Conservation (phyloP, 2,797 vertebrate species). For the Tenualosa thibaudeaui region DNA sequence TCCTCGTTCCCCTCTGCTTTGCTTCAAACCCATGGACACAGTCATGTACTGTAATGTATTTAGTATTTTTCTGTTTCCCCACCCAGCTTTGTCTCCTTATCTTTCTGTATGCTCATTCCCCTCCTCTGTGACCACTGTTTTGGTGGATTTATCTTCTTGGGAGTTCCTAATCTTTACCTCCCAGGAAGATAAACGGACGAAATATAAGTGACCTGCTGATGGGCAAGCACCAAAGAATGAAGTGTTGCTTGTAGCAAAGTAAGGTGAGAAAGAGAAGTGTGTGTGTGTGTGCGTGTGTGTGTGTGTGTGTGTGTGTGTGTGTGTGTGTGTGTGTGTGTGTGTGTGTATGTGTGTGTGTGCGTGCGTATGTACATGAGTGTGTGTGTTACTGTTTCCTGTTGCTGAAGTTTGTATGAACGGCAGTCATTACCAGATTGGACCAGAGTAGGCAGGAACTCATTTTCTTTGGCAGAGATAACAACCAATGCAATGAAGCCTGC, state of each 20-base stretch:
- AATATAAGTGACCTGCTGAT: not conserved
- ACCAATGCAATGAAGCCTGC: conserved; percentile 38
- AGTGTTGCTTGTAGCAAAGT: not conserved
- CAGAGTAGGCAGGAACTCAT: conserved; percentile 12
- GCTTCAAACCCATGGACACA: not conserved
- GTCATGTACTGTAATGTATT: not conserved
- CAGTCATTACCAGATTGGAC: conserved; percentile 11
- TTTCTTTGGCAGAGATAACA: conserved; percentile 22
- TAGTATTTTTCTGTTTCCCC: not conserved
- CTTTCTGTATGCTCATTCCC: not conserved
- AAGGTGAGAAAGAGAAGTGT: not conserved
- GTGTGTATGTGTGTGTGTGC: not conserved
- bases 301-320: not conserved
- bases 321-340: not conserved
- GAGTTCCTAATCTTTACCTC: not conserved
- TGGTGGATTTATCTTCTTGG: not conserved
- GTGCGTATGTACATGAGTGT: not conserved
- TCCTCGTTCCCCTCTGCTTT: not conserved
- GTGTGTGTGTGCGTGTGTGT: not conserved
- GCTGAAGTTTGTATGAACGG: not conserved
- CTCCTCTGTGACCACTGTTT: not conserved
- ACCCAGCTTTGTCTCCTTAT: not conserved
- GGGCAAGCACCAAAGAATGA: not conserved
- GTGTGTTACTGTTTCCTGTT: not conserved
- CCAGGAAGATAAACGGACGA: not conserved